Percentiles rank a stretch among this genome's conserved stretches.
Conservation (phyloP, 2,888 invertebrate species). For the Hypomecis punctinalis region DNA sequence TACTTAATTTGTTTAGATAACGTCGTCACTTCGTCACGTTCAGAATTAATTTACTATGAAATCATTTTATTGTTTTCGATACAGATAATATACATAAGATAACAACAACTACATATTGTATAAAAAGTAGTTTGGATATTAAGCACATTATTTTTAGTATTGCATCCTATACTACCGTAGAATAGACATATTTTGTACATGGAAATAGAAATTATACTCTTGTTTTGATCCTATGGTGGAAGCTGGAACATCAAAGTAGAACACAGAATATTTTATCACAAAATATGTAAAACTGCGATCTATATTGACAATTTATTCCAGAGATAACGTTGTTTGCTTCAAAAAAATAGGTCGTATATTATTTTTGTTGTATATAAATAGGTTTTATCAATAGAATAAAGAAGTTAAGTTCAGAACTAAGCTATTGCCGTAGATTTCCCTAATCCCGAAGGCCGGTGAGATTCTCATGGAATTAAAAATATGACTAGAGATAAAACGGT, state of each 20-base stretch:
- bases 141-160: neutral
- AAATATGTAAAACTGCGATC: neutral
- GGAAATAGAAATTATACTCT: neutral
- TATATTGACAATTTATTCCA: conserved; percentile 8
- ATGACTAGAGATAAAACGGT: conserved; percentile 2
- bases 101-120: neutral
- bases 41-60: conserved; percentile 19
- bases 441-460: conserved; percentile 19
- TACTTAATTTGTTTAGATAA: conserved; percentile 51
- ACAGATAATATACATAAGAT: neutral
- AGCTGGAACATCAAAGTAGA: neutral
- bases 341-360: too few relatives aligned
- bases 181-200: neutral
- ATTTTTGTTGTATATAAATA: too few relatives aligned
- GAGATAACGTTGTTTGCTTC: neutral
- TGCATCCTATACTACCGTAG: neutral
- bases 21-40: conserved; percentile 48
- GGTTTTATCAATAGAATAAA: neutral
- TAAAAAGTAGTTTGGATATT: neutral
- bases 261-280: neutral
- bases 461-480: conserved; percentile 9
- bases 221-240: neutral
- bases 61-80: neutral
- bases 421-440: conserved; percentile 13
- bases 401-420: conserved; percentile 4